These are phyloP conservation scores for Lissonota sp. DNA, from an alignment of 2,888 invertebrate genomes.

Conservation along the genomic window DNA sequence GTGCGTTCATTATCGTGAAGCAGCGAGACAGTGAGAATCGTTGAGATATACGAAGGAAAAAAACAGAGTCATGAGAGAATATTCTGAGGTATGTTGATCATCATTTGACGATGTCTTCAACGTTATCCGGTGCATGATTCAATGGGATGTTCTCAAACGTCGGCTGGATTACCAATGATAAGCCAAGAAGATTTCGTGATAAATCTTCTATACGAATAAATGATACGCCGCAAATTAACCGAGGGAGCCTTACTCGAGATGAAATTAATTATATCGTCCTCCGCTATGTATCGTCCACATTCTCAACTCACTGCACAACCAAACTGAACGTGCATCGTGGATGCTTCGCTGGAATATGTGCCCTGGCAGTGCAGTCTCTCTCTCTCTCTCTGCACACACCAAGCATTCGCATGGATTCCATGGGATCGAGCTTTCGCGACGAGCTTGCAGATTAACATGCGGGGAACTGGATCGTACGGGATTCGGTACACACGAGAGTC, in stretches of 20 bases:
- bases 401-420: constrained; percentile 8
- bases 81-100: too few species aligned
- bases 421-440: constrained; percentile 20
- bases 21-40: background rate
- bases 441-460: constrained; percentile 62
- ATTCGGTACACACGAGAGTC: constrained; percentile 20
- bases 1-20: constrained; percentile 30
- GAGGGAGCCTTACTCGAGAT: constrained; percentile 8
- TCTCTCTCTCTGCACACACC: constrained; percentile 3
- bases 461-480: constrained; percentile 54
- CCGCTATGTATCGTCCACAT: constrained; percentile 22
- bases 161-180: background rate
- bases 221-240: constrained; percentile 40
- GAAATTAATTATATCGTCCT: constrained; percentile 51
- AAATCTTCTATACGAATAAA: constrained; percentile 17
- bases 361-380: constrained; percentile 21
- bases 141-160: too few species aligned
- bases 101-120: too few species aligned
- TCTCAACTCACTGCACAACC: constrained; percentile 11
- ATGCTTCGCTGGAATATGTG: constrained; percentile 44
- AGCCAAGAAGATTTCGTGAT: constrained; percentile 8
- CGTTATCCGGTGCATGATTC: too few species aligned
- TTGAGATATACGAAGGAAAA: background rate
- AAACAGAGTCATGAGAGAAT: background rate
- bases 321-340: background rate